phyloP scores from a whole-genome alignment of 1,140 invertebrate genomes.

The Hylaeus volcanicus region DNA sequence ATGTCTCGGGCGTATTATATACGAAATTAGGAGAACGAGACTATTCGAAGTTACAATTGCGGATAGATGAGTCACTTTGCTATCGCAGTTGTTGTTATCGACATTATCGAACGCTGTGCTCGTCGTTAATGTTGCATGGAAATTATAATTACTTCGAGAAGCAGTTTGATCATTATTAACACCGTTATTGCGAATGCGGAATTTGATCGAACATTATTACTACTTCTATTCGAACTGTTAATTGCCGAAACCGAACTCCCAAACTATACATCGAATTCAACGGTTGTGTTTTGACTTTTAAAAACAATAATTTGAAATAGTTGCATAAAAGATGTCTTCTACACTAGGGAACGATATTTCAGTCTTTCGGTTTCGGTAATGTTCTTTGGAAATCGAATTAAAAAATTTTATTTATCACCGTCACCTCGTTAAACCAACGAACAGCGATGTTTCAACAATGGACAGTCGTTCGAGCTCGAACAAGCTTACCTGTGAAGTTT shows the following conservation, averaged over 20 bases:
- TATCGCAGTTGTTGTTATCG: not conserved
- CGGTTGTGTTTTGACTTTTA: not conserved
- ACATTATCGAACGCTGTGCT: not conserved
- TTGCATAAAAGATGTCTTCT: no score
- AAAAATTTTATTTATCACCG: no score
- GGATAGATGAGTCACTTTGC: not conserved
- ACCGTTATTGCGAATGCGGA: no score
- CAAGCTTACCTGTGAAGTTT: not conserved
- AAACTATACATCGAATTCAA: not conserved
- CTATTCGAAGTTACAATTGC: not conserved
- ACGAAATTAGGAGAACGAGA: not conserved
- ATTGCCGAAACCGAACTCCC: not conserved
- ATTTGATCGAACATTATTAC: not conserved
- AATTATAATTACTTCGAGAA: not conserved
- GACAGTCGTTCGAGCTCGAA: not conserved
- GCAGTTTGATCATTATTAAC: not conserved
- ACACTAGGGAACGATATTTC: no score
- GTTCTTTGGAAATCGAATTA: no score
- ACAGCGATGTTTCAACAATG: constrained; percentile 20
- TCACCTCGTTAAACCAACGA: no score
- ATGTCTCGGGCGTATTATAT: no score
- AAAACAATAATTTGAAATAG: not conserved
- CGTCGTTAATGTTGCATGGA: not conserved
- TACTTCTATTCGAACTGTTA: not conserved
- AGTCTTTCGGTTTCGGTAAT: no score